These are phyloP conservation scores for Melanotus villosus DNA, from an alignment of 2,888 invertebrate species.

Conservation along the genomic window DNA sequence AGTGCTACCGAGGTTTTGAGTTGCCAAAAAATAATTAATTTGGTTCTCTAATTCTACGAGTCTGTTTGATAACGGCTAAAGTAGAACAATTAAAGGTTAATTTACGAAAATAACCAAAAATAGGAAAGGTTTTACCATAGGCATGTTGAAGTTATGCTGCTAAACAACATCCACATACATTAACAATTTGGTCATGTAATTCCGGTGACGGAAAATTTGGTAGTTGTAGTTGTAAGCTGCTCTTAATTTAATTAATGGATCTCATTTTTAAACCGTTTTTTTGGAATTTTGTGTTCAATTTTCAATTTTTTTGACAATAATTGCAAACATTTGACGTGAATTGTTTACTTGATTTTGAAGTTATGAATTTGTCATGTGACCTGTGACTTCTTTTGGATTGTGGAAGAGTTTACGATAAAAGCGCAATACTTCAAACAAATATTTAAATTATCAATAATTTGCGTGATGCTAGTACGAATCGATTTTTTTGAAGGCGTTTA, in stretches of 20 bases:
- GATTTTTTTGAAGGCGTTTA: too few relatives aligned
- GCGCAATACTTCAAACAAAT: too few relatives aligned
- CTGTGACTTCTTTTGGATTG: too few relatives aligned
- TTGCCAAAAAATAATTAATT: conserved; percentile 50
- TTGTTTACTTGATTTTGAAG: background rate
- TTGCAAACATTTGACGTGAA: background rate
- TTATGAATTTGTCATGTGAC: too few relatives aligned
- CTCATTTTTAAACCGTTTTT: conserved; percentile 14
- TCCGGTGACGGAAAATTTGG: conserved; percentile 3
- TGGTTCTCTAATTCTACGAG: conserved; percentile 54
- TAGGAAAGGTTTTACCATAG: conserved; percentile 33
- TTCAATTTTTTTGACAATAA: background rate
- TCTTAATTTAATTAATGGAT: background rate
- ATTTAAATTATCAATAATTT: too few relatives aligned
- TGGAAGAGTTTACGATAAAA: too few relatives aligned
- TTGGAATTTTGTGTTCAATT: conserved; percentile 3
- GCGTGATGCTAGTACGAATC: too few relatives aligned
- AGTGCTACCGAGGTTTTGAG: conserved; percentile 41
- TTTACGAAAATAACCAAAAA: too few relatives aligned
- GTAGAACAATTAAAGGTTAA: too few relatives aligned
- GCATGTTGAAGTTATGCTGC: conserved; percentile 32
- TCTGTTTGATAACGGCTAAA: conserved; percentile 46
- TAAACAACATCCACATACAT: too few relatives aligned
- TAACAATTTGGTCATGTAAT: background rate
- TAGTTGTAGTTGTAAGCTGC: background rate